Evolutionary conservation across 1,140 invertebrate genomes (phyloP).

Genomic region (Pseudomyrmex pallidus): DNA sequence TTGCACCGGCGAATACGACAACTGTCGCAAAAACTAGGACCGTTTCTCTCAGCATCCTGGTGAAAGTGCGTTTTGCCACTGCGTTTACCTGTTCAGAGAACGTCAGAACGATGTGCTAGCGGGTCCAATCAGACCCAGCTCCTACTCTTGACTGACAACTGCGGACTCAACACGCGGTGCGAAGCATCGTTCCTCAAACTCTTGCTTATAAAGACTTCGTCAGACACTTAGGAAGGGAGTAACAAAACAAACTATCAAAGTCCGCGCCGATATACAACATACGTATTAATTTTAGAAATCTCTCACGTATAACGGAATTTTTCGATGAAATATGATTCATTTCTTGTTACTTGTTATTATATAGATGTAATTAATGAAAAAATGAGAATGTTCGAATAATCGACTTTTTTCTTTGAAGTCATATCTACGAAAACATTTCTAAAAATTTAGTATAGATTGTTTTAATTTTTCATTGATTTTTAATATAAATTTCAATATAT

Average conservation of each 20-base stretch:
- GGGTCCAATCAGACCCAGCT: slow-evolving; percentile 73
- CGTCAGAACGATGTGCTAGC: background rate
- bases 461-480: too few relatives aligned
- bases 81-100: slow-evolving; percentile 7
- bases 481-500: too few relatives aligned
- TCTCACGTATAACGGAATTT: background rate
- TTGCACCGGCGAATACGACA: slow-evolving; percentile 67
- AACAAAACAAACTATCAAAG: slow-evolving; percentile 8
- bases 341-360: background rate
- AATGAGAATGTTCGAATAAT: background rate
- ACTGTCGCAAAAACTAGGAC: slow-evolving; percentile 74
- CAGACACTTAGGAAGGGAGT: slow-evolving; percentile 5
- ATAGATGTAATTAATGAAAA: background rate
- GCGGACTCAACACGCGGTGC: slow-evolving; percentile 9
- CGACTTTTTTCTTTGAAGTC: too few relatives aligned
- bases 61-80: slow-evolving; percentile 70
- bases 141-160: slow-evolving; percentile 74
- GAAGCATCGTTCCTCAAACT: slow-evolving; percentile 47
- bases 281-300: background rate
- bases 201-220: slow-evolving; percentile 55
- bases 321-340: background rate
- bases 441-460: too few relatives aligned
- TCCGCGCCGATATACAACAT: background rate
- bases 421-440: too few relatives aligned
- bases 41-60: slow-evolving; percentile 76